phyloP scores from a whole-genome alignment of 2,113 vertebrate species.

The Eulemur macaco region DNA sequence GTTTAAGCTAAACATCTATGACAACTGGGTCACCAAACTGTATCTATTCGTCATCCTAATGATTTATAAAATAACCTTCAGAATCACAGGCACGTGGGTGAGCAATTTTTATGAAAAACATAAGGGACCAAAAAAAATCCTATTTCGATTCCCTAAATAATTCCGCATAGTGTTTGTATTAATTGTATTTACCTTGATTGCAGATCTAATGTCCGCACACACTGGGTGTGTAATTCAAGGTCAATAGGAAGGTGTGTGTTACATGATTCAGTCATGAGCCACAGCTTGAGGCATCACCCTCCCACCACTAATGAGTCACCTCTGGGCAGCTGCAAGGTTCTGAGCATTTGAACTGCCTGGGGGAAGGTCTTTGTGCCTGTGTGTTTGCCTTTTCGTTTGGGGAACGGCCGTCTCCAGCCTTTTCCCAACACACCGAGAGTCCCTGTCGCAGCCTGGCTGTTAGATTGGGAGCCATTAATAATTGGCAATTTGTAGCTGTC shows the following conservation, averaged over 20 bases:
- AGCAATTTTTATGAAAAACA: constrained; percentile 4
- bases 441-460: constrained; percentile 42
- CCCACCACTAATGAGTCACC: constrained; percentile 55
- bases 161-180: constrained; percentile 20
- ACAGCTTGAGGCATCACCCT: constrained; percentile 30
- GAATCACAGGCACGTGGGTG: background rate
- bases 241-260: constrained; percentile 20
- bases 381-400: constrained; percentile 47
- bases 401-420: constrained; percentile 25
- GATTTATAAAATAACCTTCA: constrained; percentile 50
- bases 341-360: constrained; percentile 31
- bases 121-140: background rate
- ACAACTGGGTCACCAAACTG: background rate
- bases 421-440: constrained; percentile 40
- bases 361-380: background rate
- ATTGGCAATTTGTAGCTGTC: constrained; percentile 74
- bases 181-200: constrained; percentile 35
- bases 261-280: constrained; percentile 52
- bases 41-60: constrained; percentile 3
- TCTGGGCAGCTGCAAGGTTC: background rate
- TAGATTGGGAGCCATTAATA: constrained; percentile 62
- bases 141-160: constrained; percentile 30
- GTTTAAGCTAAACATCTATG: constrained; percentile 25
- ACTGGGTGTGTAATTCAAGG: constrained; percentile 62
- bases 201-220: constrained; percentile 15